Evolutionary conservation across 2,888 invertebrate genomes (phyloP).

Genomic region (Agrotis exclamationis): DNA sequence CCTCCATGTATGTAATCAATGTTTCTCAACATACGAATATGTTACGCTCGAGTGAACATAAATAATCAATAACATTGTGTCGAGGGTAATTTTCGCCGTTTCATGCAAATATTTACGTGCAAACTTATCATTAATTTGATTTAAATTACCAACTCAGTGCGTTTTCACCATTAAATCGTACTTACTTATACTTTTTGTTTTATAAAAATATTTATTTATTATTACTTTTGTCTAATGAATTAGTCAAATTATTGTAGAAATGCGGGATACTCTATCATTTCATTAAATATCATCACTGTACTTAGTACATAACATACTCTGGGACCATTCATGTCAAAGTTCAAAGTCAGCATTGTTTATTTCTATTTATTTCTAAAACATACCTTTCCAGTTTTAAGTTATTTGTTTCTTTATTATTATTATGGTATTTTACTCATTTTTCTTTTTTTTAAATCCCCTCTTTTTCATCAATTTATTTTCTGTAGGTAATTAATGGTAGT

Average conservation of each 20-base stretch:
- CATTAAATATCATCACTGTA: constrained; percentile 25
- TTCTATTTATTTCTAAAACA: constrained; percentile 18
- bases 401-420: neutral
- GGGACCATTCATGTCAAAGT: constrained; percentile 35
- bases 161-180: constrained; percentile 42
- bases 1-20: constrained; percentile 60
- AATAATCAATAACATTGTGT: constrained; percentile 74
- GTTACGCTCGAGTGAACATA: constrained; percentile 70
- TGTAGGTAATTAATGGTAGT: constrained; percentile 24
- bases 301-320: constrained; percentile 7
- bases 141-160: constrained; percentile 28
- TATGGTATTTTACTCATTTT: constrained; percentile 3
- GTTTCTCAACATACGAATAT: constrained; percentile 60
- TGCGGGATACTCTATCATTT: constrained; percentile 16
- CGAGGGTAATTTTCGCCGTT: constrained; percentile 61
- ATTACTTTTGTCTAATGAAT: neutral
- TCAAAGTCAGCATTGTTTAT: constrained; percentile 50
- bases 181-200: constrained; percentile 23
- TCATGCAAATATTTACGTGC: constrained; percentile 61
- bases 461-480: constrained; percentile 15
- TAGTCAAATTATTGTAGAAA: neutral
- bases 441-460: neutral
- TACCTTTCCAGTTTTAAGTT: neutral
- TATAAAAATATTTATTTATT: constrained; percentile 25
- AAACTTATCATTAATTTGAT: constrained; percentile 42